phyloP scores from a whole-genome alignment of 2,113 vertebrate species.

The Agelaius tricolor region DNA sequence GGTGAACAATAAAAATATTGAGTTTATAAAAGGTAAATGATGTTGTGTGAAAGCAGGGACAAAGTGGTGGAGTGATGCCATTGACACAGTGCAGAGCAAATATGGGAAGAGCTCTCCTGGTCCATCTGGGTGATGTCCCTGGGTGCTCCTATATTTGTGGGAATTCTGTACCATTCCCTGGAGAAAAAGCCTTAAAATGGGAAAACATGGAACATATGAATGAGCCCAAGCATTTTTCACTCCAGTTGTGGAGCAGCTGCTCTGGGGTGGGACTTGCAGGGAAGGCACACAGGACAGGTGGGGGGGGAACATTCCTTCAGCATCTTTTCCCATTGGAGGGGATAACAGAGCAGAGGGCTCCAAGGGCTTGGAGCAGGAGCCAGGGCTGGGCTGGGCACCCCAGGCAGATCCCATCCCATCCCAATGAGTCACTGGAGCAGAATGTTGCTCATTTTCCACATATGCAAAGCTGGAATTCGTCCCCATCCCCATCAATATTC shows the following conservation, averaged over 20 bases:
- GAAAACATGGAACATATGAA: neutral
- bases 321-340: accelerated
- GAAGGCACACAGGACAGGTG: neutral
- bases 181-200: neutral
- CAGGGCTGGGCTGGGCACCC: neutral
- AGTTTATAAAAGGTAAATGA: neutral
- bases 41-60: neutral
- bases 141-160: accelerated
- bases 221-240: neutral
- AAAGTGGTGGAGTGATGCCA: accelerated
- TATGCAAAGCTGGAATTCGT: neutral
- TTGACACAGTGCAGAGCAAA: accelerated
- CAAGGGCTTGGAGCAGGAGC: accelerated
- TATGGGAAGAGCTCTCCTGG: neutral
- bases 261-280: accelerated
- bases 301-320: neutral
- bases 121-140: accelerated
- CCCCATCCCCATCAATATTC: neutral
- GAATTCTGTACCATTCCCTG: neutral
- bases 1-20: neutral
- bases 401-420: neutral
- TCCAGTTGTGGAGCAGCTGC: neutral
- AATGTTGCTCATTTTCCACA: neutral
- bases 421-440: accelerated
- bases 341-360: neutral